These are phyloP conservation scores for Tyria jacobaeae DNA, from an alignment of 2,888 invertebrate genomes.

Conservation along the genomic window DNA sequence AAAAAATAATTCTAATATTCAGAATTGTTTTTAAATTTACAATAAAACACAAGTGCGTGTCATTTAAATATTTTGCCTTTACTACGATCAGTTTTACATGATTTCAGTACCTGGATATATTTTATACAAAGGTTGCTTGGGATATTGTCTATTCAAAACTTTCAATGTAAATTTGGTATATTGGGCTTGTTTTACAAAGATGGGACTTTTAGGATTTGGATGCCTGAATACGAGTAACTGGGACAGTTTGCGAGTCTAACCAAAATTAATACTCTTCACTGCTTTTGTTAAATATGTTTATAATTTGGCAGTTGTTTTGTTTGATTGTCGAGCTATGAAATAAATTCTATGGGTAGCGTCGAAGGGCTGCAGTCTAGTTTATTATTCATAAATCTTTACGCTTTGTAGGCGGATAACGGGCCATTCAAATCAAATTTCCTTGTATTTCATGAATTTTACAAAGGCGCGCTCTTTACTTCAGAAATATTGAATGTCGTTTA, in stretches of 20 bases:
- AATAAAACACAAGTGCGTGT: conserved; percentile 59
- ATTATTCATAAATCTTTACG: conserved; percentile 54
- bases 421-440: conserved; percentile 43
- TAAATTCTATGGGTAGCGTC: conserved; percentile 41
- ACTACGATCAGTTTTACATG: conserved; percentile 67
- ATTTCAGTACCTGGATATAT: conserved; percentile 63
- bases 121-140: conserved; percentile 63
- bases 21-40: conserved; percentile 55
- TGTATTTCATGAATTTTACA: conserved; percentile 41
- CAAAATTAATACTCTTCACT: conserved; percentile 38
- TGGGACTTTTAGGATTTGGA: conserved; percentile 43
- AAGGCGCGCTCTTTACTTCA: conserved; percentile 22
- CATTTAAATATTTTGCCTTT: conserved; percentile 61
- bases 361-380: conserved; percentile 49
- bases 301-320: conserved; percentile 47
- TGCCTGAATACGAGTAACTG: conserved; percentile 35
- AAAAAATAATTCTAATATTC: conserved; percentile 33
- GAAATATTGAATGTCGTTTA: conserved; percentile 17
- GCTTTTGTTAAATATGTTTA: conserved; percentile 47
- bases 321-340: conserved; percentile 48
- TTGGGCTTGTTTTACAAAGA: conserved; percentile 58
- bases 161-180: conserved; percentile 67
- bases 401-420: conserved; percentile 46
- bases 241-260: conserved; percentile 39
- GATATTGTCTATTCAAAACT: conserved; percentile 64